Evolutionary conservation across 2,113 vertebrate genomes (phyloP).

Genomic region (Pao palembangensis): DNA sequence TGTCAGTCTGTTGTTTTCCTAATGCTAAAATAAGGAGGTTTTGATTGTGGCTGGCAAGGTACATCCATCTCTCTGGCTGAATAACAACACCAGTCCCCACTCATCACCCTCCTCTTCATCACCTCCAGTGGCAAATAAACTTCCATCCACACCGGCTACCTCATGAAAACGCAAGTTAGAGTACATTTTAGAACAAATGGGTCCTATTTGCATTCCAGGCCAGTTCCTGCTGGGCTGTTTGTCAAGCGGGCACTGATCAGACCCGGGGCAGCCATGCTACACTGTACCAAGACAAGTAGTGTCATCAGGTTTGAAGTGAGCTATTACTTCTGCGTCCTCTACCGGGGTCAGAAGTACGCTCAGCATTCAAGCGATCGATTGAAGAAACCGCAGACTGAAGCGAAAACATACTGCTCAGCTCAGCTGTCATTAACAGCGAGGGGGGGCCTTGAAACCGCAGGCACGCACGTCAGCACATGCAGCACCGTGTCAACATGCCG

Average conservation of each 20-base stretch:
- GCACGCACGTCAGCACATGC: slow-evolving; percentile 6
- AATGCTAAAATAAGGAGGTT: slow-evolving; percentile 29
- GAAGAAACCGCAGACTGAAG: slow-evolving; percentile 5
- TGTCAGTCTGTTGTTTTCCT: slow-evolving; percentile 8
- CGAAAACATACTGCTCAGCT: slow-evolving; percentile 17
- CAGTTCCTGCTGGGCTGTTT: slow-evolving; percentile 31
- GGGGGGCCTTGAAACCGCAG: slow-evolving; percentile 7
- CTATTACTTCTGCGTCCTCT: slow-evolving; percentile 40
- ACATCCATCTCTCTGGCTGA: slow-evolving; percentile 37
- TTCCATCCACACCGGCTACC: neutral
- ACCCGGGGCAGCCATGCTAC: slow-evolving; percentile 27
- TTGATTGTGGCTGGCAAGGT: slow-evolving; percentile 30
- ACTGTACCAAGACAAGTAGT: slow-evolving; percentile 39
- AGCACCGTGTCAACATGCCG: neutral
- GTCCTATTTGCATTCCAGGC: slow-evolving; percentile 48
- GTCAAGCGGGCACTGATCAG: slow-evolving; percentile 34
- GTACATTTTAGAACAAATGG: slow-evolving; percentile 15
- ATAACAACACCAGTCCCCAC: slow-evolving; percentile 7
- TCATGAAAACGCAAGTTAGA: slow-evolving; percentile 7
- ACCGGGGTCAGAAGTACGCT: slow-evolving; percentile 36
- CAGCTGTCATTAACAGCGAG: slow-evolving; percentile 9
- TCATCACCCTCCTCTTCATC: slow-evolving; percentile 2
- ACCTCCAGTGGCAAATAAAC: slow-evolving; percentile 17
- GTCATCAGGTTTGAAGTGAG: slow-evolving; percentile 22
- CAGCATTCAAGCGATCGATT: slow-evolving; percentile 21